These are phyloP conservation scores for Drosophila incognita DNA, from an alignment of 2,888 invertebrate species.

Conservation along the genomic window DNA sequence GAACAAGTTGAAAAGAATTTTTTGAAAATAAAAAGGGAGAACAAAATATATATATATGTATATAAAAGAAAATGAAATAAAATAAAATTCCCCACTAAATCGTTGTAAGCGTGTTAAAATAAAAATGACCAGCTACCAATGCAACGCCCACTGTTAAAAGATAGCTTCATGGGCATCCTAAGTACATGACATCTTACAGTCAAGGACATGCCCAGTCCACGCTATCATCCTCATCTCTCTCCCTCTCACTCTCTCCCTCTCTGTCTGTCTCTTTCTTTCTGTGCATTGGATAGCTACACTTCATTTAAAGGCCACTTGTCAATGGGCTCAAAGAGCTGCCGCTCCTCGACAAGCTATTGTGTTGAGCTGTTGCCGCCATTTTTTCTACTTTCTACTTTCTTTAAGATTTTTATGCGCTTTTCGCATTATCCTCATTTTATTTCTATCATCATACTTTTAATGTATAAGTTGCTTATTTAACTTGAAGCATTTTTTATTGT, in stretches of 20 bases:
- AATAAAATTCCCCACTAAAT: slow-evolving; percentile 57
- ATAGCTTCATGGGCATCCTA: slow-evolving; percentile 17
- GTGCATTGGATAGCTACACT: slow-evolving; percentile 46
- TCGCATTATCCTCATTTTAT: slow-evolving; percentile 43
- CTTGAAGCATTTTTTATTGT: slow-evolving; percentile 18
- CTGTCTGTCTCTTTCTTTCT: not conserved
- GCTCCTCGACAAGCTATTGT: slow-evolving; percentile 34
- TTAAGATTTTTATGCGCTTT: slow-evolving; percentile 35
- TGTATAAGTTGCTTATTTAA: slow-evolving; percentile 47
- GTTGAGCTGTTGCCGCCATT: slow-evolving; percentile 31
- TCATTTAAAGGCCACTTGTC: slow-evolving; percentile 78
- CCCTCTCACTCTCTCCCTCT: not conserved
- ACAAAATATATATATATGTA: slow-evolving; percentile 18
- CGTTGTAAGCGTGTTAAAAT: slow-evolving; percentile 66
- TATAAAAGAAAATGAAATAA: slow-evolving; percentile 20
- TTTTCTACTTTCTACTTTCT: slow-evolving; percentile 6
- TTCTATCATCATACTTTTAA: slow-evolving; percentile 45
- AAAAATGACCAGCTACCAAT: slow-evolving; percentile 42
- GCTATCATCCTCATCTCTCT: slow-evolving; percentile 19
- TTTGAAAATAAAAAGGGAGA: slow-evolving; percentile 5
- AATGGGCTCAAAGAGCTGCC: slow-evolving; percentile 48
- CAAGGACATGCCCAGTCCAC: slow-evolving; percentile 60
- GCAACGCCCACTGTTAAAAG: slow-evolving; percentile 24
- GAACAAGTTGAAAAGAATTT: slow-evolving; percentile 35
- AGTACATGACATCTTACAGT: slow-evolving; percentile 61